Evolutionary conservation across 2,113 vertebrate genomes (phyloP).

Genomic region (Syngnathoides biaculeatus): DNA sequence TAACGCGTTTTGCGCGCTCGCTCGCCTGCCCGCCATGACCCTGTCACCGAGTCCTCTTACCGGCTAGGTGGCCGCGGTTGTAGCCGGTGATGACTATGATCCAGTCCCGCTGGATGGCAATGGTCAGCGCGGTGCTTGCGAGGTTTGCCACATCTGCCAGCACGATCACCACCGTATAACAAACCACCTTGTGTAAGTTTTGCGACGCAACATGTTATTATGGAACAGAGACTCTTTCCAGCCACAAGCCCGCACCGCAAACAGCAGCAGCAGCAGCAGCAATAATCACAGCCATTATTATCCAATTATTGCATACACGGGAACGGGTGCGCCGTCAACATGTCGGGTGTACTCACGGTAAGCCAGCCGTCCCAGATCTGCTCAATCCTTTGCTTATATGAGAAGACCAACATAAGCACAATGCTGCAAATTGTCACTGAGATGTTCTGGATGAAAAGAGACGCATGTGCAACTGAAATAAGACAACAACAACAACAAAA

Average conservation of each 20-base stretch:
- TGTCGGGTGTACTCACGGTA: constrained; percentile 62
- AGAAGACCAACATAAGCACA: constrained; percentile 73
- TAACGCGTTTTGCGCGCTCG: too few species aligned
- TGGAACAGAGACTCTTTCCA: constrained; percentile 55
- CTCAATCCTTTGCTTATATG: constrained; percentile 72
- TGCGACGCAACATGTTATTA: constrained; percentile 78
- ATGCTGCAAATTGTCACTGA: constrained; percentile 73
- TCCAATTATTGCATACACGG: neutral
- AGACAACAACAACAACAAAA: constrained; percentile 10
- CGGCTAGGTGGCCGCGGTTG: constrained; percentile 70
- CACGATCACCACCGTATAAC: constrained; percentile 73
- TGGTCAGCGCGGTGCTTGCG: constrained; percentile 69
- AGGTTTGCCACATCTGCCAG: constrained; percentile 75
- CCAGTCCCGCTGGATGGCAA: constrained; percentile 75
- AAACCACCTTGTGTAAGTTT: constrained; percentile 76
- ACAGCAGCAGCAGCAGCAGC: constrained; percentile 41
- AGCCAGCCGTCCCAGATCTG: constrained; percentile 70
- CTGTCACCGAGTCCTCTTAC: constrained; percentile 49
- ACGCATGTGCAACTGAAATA: constrained; percentile 69
- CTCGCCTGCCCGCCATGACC: neutral
- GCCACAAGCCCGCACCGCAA: constrained; percentile 59
- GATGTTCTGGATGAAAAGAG: constrained; percentile 75
- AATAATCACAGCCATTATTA: constrained; percentile 16
- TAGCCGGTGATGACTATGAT: constrained; percentile 74
- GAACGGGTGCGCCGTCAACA: neutral